phyloP scores from a whole-genome alignment of 1,140 invertebrate genomes.

The Parapsyche elsis region DNA sequence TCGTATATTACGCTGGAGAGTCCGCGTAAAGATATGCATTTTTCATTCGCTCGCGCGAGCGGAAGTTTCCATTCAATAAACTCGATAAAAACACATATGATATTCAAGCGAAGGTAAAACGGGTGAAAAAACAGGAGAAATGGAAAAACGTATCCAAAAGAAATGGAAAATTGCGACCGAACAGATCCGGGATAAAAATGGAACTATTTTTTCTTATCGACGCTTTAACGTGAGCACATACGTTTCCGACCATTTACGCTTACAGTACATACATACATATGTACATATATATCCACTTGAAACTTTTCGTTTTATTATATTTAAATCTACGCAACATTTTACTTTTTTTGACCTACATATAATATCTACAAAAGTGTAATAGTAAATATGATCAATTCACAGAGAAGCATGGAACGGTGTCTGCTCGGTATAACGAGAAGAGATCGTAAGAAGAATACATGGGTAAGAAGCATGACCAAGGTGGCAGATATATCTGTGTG shows the following conservation, averaged over 20 bases:
- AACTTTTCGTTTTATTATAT: too few species aligned
- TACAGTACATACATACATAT: too few species aligned
- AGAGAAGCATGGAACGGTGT: too few species aligned
- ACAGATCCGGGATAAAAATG: conserved; percentile 25
- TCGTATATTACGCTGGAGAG: neutral
- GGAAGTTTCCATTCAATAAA: conserved; percentile 30
- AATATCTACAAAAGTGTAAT: too few species aligned
- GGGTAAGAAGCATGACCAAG: too few species aligned
- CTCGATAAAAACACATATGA: conserved; percentile 27
- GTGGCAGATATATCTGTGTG: too few species aligned
- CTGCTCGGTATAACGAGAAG: too few species aligned
- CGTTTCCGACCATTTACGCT: neutral
- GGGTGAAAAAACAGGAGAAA: neutral
- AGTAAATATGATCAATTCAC: too few species aligned
- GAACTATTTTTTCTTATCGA: conserved; percentile 32
- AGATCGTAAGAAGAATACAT: too few species aligned
- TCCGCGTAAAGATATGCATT: conserved; percentile 9
- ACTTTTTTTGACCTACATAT: too few species aligned
- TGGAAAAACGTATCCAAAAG: conserved; percentile 17
- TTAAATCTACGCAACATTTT: too few species aligned
- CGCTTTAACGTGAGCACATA: conserved; percentile 3
- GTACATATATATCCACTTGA: neutral
- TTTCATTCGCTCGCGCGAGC: conserved; percentile 17
- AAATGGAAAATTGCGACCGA: conserved; percentile 28
- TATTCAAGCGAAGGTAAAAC: conserved; percentile 11